Evolutionary conservation across 2,888 invertebrate species (phyloP), one percentile per base, ranked within the genome.

Genomic region (Drosophila diplacantha): DNA sequence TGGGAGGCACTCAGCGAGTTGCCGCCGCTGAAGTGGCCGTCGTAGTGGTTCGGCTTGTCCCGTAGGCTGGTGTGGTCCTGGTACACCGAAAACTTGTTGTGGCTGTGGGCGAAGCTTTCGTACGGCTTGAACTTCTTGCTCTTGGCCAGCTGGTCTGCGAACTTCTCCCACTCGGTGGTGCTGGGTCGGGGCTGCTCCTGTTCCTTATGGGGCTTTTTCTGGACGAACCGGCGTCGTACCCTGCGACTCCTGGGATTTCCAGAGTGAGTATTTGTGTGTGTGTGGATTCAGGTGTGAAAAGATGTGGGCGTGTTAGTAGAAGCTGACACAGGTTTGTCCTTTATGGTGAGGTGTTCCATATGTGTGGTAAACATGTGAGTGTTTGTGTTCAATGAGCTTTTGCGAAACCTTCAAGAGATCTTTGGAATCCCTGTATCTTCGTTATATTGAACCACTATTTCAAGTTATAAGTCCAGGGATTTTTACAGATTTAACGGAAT

Each of bases 81-180:
- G 69, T 80, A 80, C 14, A 80, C 83, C 11, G 83, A 82, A 39
- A 78, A 69, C 12, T 80, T 67, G 47, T 73, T 80, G 34, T 82
- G 79, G 12, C 72, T 71, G 37, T 75, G 74, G 7, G 60, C 74
- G 24, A 81, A 84, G 11, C 75, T 81, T 41, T 86, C 87, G 29
- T 84, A 77, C 2, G 87, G 86, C 67, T 85, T 84, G 51, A 75
- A 86, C 56, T 85, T 87, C 3, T 79, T 81, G 38, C 74, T 74
- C 26, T 75, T 81, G 43, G 87, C 83, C 71, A 87, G 60, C 52
- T 83, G 74, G 69, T 87, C 87, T 5, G 87, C 87, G 60, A 84
- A 81, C 52, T 83, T 85, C 41, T 87, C 87, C 87, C 87, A 87
- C 26, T 87, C 87, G 12, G 87, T 87, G 39, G 85, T 85, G 51